Percentiles rank a stretch among this genome's conserved stretches.
Conservation (phyloP, 2,113 vertebrate genomes). For the Antennarius striatus region DNA sequence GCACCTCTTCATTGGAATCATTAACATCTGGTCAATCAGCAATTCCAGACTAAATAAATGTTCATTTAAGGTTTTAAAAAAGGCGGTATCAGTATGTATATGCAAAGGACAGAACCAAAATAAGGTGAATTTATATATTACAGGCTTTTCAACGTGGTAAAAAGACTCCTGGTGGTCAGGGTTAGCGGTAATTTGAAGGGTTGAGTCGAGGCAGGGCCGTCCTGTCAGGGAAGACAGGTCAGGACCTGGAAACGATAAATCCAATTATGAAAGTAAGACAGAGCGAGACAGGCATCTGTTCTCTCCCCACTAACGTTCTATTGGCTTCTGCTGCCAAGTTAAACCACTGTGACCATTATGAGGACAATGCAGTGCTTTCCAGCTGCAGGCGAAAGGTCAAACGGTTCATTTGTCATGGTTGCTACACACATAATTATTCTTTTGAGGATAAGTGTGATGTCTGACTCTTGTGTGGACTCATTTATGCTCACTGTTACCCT, state of each 20-base stretch:
- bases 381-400: slow-evolving; percentile 20
- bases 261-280: slow-evolving; percentile 51
- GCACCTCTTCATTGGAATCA: neutral
- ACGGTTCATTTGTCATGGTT: neutral
- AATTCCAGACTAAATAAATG: neutral
- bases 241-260: slow-evolving; percentile 70
- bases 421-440: neutral
- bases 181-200: slow-evolving; percentile 53
- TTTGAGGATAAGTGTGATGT: neutral
- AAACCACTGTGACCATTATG: neutral
- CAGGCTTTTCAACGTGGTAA: slow-evolving; percentile 35
- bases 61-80: too few species aligned
- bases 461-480: neutral
- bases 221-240: slow-evolving; percentile 57
- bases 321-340: slow-evolving; percentile 20
- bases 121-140: slow-evolving; percentile 13
- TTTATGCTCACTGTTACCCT: neutral
- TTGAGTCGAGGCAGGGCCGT: slow-evolving; percentile 47
- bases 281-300: slow-evolving; percentile 36
- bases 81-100: neutral
- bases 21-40: neutral
- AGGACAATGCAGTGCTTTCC: neutral
- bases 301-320: slow-evolving; percentile 34
- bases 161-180: slow-evolving; percentile 53
- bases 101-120: slow-evolving; percentile 29